Evolutionary conservation across 2,888 invertebrate genomes (phyloP), one percentile per base, ranked within the genome.

Genomic region (Diachrysia chrysitis): DNA sequence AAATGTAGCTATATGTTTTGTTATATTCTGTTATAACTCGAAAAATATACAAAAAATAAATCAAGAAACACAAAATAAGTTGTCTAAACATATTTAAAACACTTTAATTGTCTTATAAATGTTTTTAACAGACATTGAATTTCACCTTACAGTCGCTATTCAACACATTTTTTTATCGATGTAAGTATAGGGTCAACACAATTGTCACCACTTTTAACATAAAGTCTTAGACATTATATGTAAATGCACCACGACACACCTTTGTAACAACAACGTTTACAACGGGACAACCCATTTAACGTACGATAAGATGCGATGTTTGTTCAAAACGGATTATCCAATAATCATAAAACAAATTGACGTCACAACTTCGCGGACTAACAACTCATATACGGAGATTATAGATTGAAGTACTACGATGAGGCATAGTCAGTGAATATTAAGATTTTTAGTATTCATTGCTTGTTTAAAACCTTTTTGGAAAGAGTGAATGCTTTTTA

Each of bases 371-470:
- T 23, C n/a, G 10, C 1, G 3, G 54, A 53, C 4, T 51, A 10
- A 19, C 19, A 23, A 21, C 53, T 66, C 21, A 32, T 53, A 66
- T 66, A 76, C 48, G 4, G 16, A 16, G 16, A 37, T 32, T 53
- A 23, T 53, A 81, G 69, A 66, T 29, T 69, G 37, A 57, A 69
- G 54, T 66, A 62, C 56, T 14, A 62, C 32, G 57, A 37, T 37
- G 16, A 14, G 14, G 6, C n/a, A n/a, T n/a, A n/a, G n/a, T 42
- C 42, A 42, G 4, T 1, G 4, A 6, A 42, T 42, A 2, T 42
- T n/a, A 5, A n/a, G 1, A n/a, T 42, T 7, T n/a, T 4, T 7
- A 14, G 16, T 6, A 42, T 42, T 2, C 42, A 42, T 42, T 42
- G n/a, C n/a, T 16, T 16, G 6, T n/a, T n/a, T 0, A 3, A 0